Percentiles rank a stretch among this genome's conserved stretches.
Evolutionary conservation across 2,113 vertebrate species (phyloP).

Genomic region (Charina bottae): DNA sequence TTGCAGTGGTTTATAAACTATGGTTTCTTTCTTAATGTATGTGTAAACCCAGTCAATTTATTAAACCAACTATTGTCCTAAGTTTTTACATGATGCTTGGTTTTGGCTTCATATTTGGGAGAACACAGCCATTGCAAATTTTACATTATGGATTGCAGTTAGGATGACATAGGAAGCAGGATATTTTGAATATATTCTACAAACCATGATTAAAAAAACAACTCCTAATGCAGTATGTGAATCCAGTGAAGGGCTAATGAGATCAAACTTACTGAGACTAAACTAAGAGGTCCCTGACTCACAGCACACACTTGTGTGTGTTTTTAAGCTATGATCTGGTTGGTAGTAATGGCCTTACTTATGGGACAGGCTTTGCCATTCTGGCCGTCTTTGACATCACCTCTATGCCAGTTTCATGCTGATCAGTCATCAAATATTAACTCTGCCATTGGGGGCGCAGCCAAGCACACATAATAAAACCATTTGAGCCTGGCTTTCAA

Average conservation of each 20-base stretch:
- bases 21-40: neutral
- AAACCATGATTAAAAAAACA: neutral
- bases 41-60: neutral
- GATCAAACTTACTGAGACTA: no score
- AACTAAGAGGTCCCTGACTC: neutral
- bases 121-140: neutral
- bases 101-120: neutral
- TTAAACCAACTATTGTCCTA: neutral
- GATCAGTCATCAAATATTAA: neutral
- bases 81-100: neutral
- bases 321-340: neutral
- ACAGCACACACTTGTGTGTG: neutral
- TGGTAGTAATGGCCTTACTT: neutral
- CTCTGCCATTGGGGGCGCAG: no score
- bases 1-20: neutral
- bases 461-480: neutral
- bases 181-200: neutral
- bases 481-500: neutral
- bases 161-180: neutral
- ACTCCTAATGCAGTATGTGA: neutral
- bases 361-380: neutral
- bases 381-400: neutral
- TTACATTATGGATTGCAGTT: neutral
- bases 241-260: neutral
- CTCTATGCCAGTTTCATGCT: neutral